A percentile compares a stretch with the other conserved stretches of the same genome.
Evolutionary conservation across 2,888 invertebrate genomes (phyloP).

Genomic region (Drosophila tanythrix): DNA sequence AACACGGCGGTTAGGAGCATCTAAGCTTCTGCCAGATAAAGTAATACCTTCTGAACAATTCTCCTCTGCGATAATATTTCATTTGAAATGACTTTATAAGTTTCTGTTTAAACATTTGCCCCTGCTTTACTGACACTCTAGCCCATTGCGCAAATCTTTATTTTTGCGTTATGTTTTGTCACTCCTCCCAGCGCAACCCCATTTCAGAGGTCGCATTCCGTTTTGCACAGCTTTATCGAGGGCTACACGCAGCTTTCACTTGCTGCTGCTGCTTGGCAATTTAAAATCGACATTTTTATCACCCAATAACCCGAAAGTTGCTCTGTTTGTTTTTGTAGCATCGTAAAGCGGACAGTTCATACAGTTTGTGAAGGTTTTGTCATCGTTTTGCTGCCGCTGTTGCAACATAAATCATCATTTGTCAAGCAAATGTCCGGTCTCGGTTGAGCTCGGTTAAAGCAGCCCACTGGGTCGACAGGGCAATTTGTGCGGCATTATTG

Average conservation of each 20-base stretch:
- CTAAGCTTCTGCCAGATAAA: background rate
- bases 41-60: background rate
- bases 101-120: slow-evolving; percentile 46
- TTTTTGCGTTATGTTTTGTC: slow-evolving; percentile 16
- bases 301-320: slow-evolving; percentile 61
- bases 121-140: slow-evolving; percentile 1
- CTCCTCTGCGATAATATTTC: slow-evolving; percentile 49
- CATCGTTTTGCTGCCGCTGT: slow-evolving; percentile 15
- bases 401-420: slow-evolving; percentile 67
- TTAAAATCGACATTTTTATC: slow-evolving; percentile 60
- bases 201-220: slow-evolving; percentile 1
- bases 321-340: slow-evolving; percentile 30
- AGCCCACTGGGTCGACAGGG: slow-evolving; percentile 48
- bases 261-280: slow-evolving; percentile 39
- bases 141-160: slow-evolving; percentile 25
- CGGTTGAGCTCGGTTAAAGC: slow-evolving; percentile 28
- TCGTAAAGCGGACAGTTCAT: slow-evolving; percentile 46
- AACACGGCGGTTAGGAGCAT: background rate
- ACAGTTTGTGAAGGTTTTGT: slow-evolving; percentile 11
- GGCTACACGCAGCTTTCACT: slow-evolving; percentile 32
- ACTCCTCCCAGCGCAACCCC: background rate
- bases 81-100: slow-evolving; percentile 65
- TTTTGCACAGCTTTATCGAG: slow-evolving; percentile 39
- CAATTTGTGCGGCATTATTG: slow-evolving; percentile 38
- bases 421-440: slow-evolving; percentile 59